Evolutionary conservation across 2,888 invertebrate genomes (phyloP), one percentile per base, ranked within the genome.

Genomic region (Melinopterus prodromus): DNA sequence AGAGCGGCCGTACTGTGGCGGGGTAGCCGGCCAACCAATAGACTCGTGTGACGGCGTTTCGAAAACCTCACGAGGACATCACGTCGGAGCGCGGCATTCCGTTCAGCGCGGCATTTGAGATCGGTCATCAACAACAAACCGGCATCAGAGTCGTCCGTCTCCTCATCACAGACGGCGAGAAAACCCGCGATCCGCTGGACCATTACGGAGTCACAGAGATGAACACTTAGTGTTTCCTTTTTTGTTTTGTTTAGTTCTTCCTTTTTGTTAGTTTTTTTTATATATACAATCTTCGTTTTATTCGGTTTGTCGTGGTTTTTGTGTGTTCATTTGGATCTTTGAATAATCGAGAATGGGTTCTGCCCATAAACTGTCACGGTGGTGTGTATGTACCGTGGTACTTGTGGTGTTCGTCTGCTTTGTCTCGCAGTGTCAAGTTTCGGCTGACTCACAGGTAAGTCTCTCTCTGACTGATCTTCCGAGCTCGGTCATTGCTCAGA

Each of bases 31-130:
- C 78, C 80, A 82, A 83, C 53, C 53, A 53, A 53, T 53, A 53
- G 53, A 53, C 53, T 53, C 53, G 12, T 53, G 9, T 7, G 53
- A 53, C 53, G 53, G 53, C 53, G 82, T 82, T 83, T 83, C 81
- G 79, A 82, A 83, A 83, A 83, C 80, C 82, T 83, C 80, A 80
- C 81, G 80, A 80, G 81, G 53, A 53, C 12, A 53, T 12, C 53
- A 53, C 53, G 53, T 7, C 12, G 53, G 5, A 74, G 74, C 74
- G 76, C 81, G 81, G 82, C 84, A 84, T 84, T 84, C 83, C 81
- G 83, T 83, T 82, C 82, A 81, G 82, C 82, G 84, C 84, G 82
- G 81, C 79, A 81, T 82, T 80, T 82, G 81, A 81, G 83, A 84
- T 82, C 83, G 84, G 84, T 83, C 84, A 83, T 53, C 53, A 53